A percentile compares a stretch with the other conserved stretches of the same genome.
Conservation (phyloP, 2,797 vertebrate species). For the Choloepus didactylus region DNA sequence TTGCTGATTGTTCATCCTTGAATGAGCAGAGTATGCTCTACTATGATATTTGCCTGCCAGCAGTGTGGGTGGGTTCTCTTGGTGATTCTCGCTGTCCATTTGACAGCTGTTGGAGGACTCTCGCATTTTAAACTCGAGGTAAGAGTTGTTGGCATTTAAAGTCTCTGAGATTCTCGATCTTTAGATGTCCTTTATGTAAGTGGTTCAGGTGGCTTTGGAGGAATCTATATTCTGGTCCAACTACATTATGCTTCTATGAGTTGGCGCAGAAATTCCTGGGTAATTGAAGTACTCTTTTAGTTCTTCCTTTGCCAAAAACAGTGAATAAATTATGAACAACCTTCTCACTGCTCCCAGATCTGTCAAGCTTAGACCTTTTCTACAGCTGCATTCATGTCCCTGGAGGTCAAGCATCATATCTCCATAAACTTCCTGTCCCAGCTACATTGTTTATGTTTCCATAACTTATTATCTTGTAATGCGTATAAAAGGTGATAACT, state of each 20-base stretch:
- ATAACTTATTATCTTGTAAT: conserved; percentile 3
- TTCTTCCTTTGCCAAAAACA: conserved; percentile 13
- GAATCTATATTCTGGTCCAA: conserved; percentile 27
- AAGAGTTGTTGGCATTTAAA: background rate
- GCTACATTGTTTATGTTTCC: conserved; percentile 12
- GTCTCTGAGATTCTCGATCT: background rate
- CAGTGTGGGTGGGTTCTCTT: background rate
- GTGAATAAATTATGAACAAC: conserved; percentile 20
- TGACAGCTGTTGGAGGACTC: background rate
- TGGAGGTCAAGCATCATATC: conserved; percentile 20
- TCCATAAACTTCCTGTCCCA: background rate
- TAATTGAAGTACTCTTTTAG: conserved; percentile 33
- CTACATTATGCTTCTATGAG: background rate
- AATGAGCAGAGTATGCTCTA: background rate
- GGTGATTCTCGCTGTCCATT: background rate
- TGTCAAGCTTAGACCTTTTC: background rate
- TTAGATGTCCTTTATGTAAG: conserved; percentile 2
- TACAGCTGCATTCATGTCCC: background rate
- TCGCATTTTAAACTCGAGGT: conserved; percentile 46
- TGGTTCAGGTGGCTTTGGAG: background rate
- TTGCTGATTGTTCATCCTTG: background rate
- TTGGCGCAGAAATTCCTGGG: conserved; percentile 5
- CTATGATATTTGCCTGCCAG: background rate
- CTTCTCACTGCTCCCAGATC: background rate
- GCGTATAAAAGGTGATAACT: background rate